phyloP scores from a whole-genome alignment of 2,888 invertebrate genomes.

The Peribatodes rhomboidaria region DNA sequence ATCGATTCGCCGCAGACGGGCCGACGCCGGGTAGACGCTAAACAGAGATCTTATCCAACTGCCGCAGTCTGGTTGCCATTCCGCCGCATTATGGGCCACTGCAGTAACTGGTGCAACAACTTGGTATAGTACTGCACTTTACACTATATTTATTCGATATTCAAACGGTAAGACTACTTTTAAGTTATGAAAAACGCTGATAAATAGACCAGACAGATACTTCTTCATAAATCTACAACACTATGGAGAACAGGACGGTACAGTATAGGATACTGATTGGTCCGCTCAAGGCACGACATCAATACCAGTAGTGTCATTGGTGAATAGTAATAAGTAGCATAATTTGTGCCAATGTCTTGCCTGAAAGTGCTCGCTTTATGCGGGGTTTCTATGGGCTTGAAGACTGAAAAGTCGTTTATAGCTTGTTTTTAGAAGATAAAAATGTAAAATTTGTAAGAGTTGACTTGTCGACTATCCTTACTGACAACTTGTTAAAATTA shows the following conservation, averaged over 20 bases:
- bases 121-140: neutral
- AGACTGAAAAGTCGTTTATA: neutral
- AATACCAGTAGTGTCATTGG: neutral
- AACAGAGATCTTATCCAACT: slow-evolving; percentile 48
- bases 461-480: neutral
- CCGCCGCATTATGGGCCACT: neutral
- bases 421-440: too few relatives aligned
- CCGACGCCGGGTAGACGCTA: slow-evolving; percentile 38
- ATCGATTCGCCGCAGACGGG: slow-evolving; percentile 49
- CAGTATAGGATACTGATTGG: neutral
- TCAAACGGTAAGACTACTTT: too few relatives aligned
- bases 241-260: too few relatives aligned
- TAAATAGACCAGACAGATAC: too few relatives aligned
- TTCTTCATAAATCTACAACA: too few relatives aligned
- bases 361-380: neutral
- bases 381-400: neutral
- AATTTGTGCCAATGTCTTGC: neutral
- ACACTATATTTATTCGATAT: neutral
- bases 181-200: too few relatives aligned
- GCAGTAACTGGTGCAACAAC: neutral
- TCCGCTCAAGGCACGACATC: neutral
- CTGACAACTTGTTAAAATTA: neutral
- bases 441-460: neutral
- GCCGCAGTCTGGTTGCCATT: slow-evolving; percentile 16
- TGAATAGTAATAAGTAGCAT: neutral